Evolutionary conservation across 2,888 invertebrate species (phyloP).

Genomic region (Fragum whitleyi): DNA sequence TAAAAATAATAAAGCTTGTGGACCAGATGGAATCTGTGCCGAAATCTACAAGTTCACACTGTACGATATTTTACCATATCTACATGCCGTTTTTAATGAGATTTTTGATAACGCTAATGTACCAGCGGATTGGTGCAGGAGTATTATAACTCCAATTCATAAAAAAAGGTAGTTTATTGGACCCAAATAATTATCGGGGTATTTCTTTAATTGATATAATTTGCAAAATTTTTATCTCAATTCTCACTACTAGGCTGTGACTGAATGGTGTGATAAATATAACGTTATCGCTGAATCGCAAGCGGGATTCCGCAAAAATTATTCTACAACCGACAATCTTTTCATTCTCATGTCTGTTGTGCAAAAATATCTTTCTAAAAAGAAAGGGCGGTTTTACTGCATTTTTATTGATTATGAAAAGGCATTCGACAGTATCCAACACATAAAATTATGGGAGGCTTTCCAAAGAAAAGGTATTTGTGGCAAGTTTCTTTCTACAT

Average conservation of each 20-base stretch:
- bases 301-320: no score
- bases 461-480: no score
- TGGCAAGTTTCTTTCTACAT: no score
- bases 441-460: no score
- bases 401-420: no score
- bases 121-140: neutral
- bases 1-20: neutral
- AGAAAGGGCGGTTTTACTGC: no score
- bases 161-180: constrained; percentile 18
- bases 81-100: neutral
- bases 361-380: no score
- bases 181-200: constrained; percentile 38
- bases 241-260: neutral
- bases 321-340: no score
- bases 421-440: no score
- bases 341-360: no score
- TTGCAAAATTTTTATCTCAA: constrained; percentile 12
- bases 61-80: neutral
- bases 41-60: constrained; percentile 8
- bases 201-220: constrained; percentile 40
- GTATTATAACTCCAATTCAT: constrained; percentile 7
- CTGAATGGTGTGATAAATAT: constrained; percentile 1
- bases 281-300: constrained; percentile 15
- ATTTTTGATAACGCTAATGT: neutral
- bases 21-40: constrained; percentile 12